Conservation (phyloP, 2,888 invertebrate genomes). For the Chrysomela aeneicollis region DNA sequence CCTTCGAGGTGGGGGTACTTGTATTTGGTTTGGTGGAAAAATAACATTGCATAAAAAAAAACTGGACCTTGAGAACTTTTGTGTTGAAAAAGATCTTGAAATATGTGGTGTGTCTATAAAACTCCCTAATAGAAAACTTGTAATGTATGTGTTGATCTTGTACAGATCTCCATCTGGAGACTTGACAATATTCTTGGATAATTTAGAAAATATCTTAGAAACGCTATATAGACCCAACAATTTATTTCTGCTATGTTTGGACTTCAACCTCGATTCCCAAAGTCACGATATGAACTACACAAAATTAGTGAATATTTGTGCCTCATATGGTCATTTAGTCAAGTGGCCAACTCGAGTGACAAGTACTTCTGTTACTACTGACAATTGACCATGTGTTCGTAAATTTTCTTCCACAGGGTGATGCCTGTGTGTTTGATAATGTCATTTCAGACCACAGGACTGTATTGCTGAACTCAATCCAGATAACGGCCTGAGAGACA, state of each 20-base stretch:
- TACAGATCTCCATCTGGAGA: neutral
- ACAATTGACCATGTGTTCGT: conserved; percentile 6
- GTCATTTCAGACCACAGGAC: neutral
- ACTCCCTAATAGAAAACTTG: neutral
- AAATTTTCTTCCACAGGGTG: neutral
- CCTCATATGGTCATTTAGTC: conserved; percentile 7
- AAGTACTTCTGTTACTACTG: neutral
- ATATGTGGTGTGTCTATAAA: neutral
- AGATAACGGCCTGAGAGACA: neutral
- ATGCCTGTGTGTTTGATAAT: conserved; percentile 6
- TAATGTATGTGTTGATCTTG: neutral
- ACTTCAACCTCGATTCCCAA: neutral
- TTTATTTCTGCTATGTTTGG: neutral
- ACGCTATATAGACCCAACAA: neutral
- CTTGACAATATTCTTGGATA: neutral
- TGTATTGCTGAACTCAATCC: conserved; percentile 1
- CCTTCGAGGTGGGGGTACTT: conserved; percentile 3
- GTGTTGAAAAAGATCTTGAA: neutral
- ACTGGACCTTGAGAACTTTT: conserved; percentile 1
- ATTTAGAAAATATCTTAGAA: conserved; percentile 6
- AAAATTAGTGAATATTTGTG: conserved; percentile 1
- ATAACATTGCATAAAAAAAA: neutral
- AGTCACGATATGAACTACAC: neutral
- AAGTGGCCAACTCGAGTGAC: conserved; percentile 1
- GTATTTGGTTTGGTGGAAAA: conserved; percentile 11